Evolutionary conservation across 2,113 vertebrate genomes (phyloP).

Genomic region (Dermatemys mawii): DNA sequence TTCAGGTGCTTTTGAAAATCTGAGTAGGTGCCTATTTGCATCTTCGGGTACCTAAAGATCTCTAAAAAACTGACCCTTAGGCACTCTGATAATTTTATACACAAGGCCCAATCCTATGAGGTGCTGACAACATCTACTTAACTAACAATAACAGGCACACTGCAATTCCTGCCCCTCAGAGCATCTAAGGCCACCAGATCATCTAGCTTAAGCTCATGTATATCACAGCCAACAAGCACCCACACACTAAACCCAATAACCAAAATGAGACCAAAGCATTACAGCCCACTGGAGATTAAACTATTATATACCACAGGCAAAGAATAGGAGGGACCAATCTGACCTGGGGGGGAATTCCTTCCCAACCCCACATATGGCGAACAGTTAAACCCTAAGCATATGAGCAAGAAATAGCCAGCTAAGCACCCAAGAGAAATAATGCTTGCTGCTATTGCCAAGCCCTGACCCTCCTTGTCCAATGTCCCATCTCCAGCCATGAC

Average conservation of each 20-base stretch:
- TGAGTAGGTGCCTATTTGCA: background rate
- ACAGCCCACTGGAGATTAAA: background rate
- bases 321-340: background rate
- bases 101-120: background rate
- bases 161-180: background rate
- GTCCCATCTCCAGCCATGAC: background rate
- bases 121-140: background rate
- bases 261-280: background rate
- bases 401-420: background rate
- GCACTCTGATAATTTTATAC: background rate
- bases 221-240: background rate
- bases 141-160: background rate
- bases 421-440: background rate
- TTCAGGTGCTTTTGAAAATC: fast-evolving
- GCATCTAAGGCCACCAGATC: background rate
- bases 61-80: background rate
- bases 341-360: background rate
- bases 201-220: background rate
- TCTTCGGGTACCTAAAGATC: background rate
- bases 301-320: background rate
- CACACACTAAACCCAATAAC: background rate
- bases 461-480: background rate
- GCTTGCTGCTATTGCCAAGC: background rate
- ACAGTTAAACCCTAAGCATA: background rate
- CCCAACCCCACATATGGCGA: background rate